Percentiles rank a stretch among this genome's conserved stretches.
Conservation (phyloP, 2,113 vertebrate genomes). For the Corythaixoides concolor region DNA sequence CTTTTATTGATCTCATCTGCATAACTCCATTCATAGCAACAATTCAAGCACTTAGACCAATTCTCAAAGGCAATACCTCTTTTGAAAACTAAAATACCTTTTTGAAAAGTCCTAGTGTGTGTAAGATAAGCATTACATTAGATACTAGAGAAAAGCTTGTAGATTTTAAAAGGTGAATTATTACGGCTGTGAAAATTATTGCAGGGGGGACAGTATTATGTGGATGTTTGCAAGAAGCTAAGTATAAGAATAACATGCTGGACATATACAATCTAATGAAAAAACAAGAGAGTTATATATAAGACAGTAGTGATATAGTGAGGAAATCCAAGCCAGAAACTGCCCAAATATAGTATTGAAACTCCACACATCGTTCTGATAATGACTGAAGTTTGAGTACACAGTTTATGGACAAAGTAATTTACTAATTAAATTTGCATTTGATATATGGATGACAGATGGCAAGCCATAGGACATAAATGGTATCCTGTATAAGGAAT, state of each 20-base stretch:
- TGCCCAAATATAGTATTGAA: not conserved
- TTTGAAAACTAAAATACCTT: not conserved
- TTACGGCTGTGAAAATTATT: not conserved
- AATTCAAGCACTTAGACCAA: not conserved
- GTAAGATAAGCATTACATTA: not conserved
- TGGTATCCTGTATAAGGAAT: not conserved
- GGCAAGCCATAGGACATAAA: constrained; percentile 27
- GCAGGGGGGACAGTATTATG: not conserved
- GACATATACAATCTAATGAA: not conserved
- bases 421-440: not conserved
- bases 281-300: not conserved
- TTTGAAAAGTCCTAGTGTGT: not conserved
- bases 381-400: not conserved
- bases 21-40: not conserved
- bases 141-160: not conserved
- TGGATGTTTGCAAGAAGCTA: not conserved
- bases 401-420: not conserved
- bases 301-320: not conserved
- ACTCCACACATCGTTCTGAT: not conserved
- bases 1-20: not conserved
- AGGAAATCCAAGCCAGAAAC: not conserved
- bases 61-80: not conserved
- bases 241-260: not conserved
- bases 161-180: not conserved
- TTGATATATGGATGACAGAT: constrained; percentile 33